Base-by-base conservation (phyloP, 2,888 invertebrate genomes). In the Ormyrus rosae region DNA sequence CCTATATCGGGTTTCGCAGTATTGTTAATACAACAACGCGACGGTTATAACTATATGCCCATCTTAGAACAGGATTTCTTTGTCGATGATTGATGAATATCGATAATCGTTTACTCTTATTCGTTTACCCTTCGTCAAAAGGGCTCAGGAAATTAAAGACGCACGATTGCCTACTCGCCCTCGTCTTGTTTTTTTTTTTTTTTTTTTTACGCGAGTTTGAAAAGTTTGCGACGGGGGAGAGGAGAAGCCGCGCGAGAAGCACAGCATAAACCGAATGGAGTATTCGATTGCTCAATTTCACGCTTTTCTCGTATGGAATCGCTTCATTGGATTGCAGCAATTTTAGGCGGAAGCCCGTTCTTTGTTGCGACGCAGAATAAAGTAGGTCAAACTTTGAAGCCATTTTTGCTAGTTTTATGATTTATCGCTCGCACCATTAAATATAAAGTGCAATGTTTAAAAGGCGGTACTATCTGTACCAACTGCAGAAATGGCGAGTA, bases 271-370 rank as follows among this genome's bases (percentile, higher is more conserved):
- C 10, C 68, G 68, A 69, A 69, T 69, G 69, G 58, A 69, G 46
- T 58, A 56, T 69, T 58, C 69, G 69, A 69, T 69, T 58, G 69
- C 69, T 69, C 69, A 48, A 69, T 69, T 69, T 69, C 58, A 56
- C 50, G 68, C 55, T 45, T 45, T 19, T 19, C 19, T 19, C 19
- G 19, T 19, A 19, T 19, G 34, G n/a, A 45, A 45, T 53, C 68
- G 56, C 45, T 56, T 34, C 45, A 45, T 55, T 68, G 46, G 56
- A 34, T 56, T 56, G n/a, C 13, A 48, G 69, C 58, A 58, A 69
- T 69, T 58, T 58, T 58, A 69, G 58, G 9, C 48, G 48, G 19
- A 69, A 58, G 48, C 69, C 13, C 46, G 7, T 13, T 69, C 55
- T 69, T 69, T 69, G 58, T 69, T 58, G 58, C 6, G 13, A 56